Base-by-base conservation (phyloP, 2,888 invertebrate genomes). In the Acrobasis suavella region DNA sequence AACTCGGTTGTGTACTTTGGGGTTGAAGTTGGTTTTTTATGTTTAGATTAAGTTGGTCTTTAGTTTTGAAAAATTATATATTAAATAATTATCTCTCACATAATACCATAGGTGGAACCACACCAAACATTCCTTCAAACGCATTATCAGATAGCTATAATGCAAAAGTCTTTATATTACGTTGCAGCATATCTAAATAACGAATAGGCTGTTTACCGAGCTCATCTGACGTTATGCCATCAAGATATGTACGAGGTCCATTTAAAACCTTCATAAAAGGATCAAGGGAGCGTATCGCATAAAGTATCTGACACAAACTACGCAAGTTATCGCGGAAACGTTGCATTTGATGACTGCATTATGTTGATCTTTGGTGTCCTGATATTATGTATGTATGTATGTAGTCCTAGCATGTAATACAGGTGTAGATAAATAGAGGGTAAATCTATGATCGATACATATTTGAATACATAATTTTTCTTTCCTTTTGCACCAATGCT, bases 191-290 rank as follows among this genome's bases (percentile, higher is more conserved):
- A 46, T 46, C 46, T 46, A n/a, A 46, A 46, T 12, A 46, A 46
- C n/a, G 46, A n/a, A 46, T n/a, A 32, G 9, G 52, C 52, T 16
- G 14, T 22, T 52, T 22, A 32, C 79, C 75, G 77, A 75, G 80
- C 78, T 81, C 80, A 85, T 81, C 81, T 74, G 67, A 76, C 71
- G 63, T 77, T 74, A 75, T 73, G 71, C 74, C 77, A 85, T 85
- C 81, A 78, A 79, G 80, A 79, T 82, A 67, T 67, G 65, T 69
- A 67, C 66, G 68, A 71, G 71, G 75, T 72, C 78, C 76, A 76
- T 80, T 81, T 78, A 78, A 74, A 72, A 70, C 67, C 72, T 65
- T 74, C 72, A 72, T 76, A 82, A 81, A 83, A 80, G 77, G 77
- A 76, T 71, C 71, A 46, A 46, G n/a, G 46, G 46, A 46, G 10